Percentiles rank a stretch among this genome's conserved stretches.
Evolutionary conservation across 2,113 vertebrate genomes (phyloP).

Genomic region (Petaurus breviceps): DNA sequence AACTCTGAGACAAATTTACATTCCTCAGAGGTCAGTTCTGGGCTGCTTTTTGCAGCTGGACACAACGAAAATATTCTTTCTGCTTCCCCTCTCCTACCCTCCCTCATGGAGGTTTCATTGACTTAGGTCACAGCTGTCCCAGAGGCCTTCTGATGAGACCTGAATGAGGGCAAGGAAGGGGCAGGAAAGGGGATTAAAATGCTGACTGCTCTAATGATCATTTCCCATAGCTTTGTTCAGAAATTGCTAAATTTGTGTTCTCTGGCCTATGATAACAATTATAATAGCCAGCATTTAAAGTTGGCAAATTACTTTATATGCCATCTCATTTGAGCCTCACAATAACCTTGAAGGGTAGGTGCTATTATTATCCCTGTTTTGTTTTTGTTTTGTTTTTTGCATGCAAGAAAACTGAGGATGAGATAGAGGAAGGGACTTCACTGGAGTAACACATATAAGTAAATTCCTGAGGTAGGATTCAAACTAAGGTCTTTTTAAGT

Average conservation of each 20-base stretch:
- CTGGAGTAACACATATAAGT: background rate
- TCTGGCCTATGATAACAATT: background rate
- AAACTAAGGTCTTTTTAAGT: background rate
- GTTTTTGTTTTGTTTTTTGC: background rate
- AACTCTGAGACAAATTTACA: background rate
- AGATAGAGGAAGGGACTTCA: background rate
- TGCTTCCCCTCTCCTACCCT: conserved; percentile 25
- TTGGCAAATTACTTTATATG: background rate
- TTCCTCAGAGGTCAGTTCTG: background rate
- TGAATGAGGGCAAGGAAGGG: background rate
- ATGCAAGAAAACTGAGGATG: background rate
- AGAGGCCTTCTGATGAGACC: background rate
- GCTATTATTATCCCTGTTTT: background rate
- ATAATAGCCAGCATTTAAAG: background rate
- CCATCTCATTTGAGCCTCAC: background rate
- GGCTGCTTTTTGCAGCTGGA: background rate
- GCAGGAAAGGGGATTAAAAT: conserved; percentile 49
- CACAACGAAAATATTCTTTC: background rate
- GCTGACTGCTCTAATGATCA: conserved; percentile 32
- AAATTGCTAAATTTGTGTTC: conserved; percentile 17
- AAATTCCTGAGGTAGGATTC: background rate
- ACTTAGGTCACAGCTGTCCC: background rate
- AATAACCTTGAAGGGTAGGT: background rate
- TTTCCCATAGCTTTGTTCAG: background rate
- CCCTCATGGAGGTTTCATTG: background rate